Conservation (phyloP, 2,113 vertebrate species). For the Collichthys lucidus region DNA sequence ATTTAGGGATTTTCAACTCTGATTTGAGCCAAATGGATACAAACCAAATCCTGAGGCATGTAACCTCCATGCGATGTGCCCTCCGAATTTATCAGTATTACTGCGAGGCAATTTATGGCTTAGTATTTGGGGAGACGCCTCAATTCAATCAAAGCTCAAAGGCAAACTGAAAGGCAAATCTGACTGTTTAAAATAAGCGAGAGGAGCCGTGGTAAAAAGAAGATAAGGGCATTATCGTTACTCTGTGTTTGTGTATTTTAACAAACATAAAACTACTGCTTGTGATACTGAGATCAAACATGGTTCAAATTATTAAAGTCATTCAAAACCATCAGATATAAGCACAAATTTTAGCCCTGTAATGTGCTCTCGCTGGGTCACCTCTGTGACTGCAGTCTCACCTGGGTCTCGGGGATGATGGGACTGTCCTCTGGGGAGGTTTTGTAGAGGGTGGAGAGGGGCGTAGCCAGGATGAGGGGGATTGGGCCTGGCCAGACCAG, state of each 20-base stretch:
- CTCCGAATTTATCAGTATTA: slow-evolving; percentile 62
- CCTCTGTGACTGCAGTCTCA: slow-evolving; percentile 66
- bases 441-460: slow-evolving; percentile 94
- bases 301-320: slow-evolving; percentile 35
- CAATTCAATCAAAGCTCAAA: slow-evolving; percentile 70
- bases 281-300: slow-evolving; percentile 43
- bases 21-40: slow-evolving; percentile 57
- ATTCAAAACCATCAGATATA: slow-evolving; percentile 35
- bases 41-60: slow-evolving; percentile 60
- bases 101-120: slow-evolving; percentile 70
- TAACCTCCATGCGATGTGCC: slow-evolving; percentile 34
- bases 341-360: neutral
- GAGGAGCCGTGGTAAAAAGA: slow-evolving; percentile 33
- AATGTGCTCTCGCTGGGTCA: neutral
- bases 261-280: neutral
- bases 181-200: slow-evolving; percentile 47
- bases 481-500: slow-evolving; percentile 91
- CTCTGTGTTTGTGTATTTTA: slow-evolving; percentile 36
- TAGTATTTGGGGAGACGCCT: slow-evolving; percentile 66
- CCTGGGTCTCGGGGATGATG: slow-evolving; percentile 98
- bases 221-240: slow-evolving; percentile 54
- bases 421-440: slow-evolving; percentile 94
- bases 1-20: slow-evolving; percentile 53
- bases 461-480: slow-evolving; percentile 92
- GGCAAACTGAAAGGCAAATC: slow-evolving; percentile 60